Base-by-base conservation (phyloP, 1,140 invertebrate species). In the Procambarus virginalis region DNA sequence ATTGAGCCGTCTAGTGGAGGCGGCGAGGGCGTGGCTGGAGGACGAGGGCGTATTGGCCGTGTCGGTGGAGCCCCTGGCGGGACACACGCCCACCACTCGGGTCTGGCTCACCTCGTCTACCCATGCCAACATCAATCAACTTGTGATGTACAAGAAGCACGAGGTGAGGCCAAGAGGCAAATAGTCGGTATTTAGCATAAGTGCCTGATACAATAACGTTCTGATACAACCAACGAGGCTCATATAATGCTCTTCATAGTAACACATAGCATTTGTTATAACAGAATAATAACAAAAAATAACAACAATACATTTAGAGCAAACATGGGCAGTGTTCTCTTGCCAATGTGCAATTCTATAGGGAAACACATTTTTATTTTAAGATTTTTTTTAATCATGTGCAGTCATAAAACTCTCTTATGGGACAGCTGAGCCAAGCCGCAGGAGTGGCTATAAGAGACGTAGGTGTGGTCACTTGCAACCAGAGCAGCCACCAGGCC, bases 381-480 rank as follows among this genome's bases (percentile, higher is more conserved):
- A n/a, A 14, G 46, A 46, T 45, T 34, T 14, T 77, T n/a, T 17
- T 77, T 34, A 34, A 34, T 34, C 34, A 34, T 34, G 1, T 34
- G 34, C 34, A 34, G 34, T 34, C 34, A 34, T 34, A 0, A 34
- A 34, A 34, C 34, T 34, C 34, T 34, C 34, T 1, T 34, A 34
- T 34, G 34, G 20, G 6, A 46, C 73, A 85, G 84, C 73, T 85
- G 73, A 77, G 75, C 12, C 49, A 77, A n/a, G 73, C 55, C 64
- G 12, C 58, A 45, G 84, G 84, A 8, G 84, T 85, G 3, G 55
- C 45, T 46, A 76, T 85, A 12, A 55, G 10, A 9, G 70, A 75
- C 10, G 84, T 85, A 20, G 84, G 84, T 22, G 73, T 77, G 73
- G 49, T 68, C 4, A 85, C 49, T 9, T 85, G 84, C 34, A 45